These are phyloP conservation scores for Parotocinclus haroldoi DNA, from an alignment of 2,797 vertebrate species.

Conservation along the genomic window DNA sequence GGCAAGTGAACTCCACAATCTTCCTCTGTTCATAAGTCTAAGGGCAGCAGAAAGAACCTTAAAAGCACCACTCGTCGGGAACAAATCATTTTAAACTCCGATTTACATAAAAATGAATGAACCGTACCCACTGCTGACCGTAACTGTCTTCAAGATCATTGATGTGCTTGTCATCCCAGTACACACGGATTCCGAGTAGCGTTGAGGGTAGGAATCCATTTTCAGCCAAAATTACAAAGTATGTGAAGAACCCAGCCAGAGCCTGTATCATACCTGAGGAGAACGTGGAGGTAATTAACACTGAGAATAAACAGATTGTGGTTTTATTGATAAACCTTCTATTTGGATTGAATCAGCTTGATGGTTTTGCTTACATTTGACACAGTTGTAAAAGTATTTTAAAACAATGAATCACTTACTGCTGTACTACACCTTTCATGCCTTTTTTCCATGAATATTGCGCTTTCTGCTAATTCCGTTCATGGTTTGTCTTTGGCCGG, in stretches of 20 bases:
- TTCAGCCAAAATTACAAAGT: slow-evolving; percentile 84
- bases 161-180: slow-evolving; percentile 77
- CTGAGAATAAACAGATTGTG: too few species aligned
- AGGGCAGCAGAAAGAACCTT: neutral
- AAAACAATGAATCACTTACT: too few species aligned
- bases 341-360: too few species aligned
- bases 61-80: neutral
- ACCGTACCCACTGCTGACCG: slow-evolving; percentile 84
- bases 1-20: slow-evolving; percentile 85
- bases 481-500: too few species aligned
- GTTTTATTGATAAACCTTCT: too few species aligned
- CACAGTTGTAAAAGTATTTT: too few species aligned
- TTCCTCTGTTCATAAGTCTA: slow-evolving; percentile 86
- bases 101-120: neutral
- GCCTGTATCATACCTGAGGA: slow-evolving; percentile 84
- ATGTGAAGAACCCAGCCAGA: slow-evolving; percentile 83
- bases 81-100: neutral
- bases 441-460: too few species aligned
- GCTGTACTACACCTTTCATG: too few species aligned
- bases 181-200: slow-evolving; percentile 73
- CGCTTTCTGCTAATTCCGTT: too few species aligned
- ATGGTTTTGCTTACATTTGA: too few species aligned
- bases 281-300: neutral
- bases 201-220: slow-evolving; percentile 78
- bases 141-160: slow-evolving; percentile 85